Percentiles rank a stretch among this genome's conserved stretches.
phyloP scores from a whole-genome alignment of 2,888 invertebrate genomes.

The Disparrhopalites patrizii region DNA sequence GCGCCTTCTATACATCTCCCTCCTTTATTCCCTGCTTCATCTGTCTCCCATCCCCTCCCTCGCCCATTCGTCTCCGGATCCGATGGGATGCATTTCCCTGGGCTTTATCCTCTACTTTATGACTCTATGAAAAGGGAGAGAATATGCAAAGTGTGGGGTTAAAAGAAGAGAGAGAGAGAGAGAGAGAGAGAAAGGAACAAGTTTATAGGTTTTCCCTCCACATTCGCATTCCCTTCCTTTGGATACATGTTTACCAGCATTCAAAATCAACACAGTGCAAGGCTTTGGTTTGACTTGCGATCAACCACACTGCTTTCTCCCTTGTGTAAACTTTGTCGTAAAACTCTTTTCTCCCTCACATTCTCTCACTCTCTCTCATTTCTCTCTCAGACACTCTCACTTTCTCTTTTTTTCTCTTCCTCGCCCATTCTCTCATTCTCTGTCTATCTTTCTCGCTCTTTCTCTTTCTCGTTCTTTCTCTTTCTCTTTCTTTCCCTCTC shows the following conservation, averaged over 20 bases:
- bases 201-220: not conserved
- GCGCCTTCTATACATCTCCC: too few relatives aligned
- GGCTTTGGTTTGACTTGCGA: constrained; percentile 1
- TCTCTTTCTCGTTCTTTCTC: too few relatives aligned
- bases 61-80: too few relatives aligned
- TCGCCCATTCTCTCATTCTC: too few relatives aligned
- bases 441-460: too few relatives aligned
- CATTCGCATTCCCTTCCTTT: not conserved
- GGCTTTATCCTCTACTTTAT: constrained; percentile 1
- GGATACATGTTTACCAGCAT: not conserved
- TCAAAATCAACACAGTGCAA: not conserved
- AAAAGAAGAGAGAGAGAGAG: too few relatives aligned
- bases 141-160: too few relatives aligned
- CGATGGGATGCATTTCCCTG: not conserved
- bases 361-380: not conserved
- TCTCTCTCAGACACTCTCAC: too few relatives aligned
- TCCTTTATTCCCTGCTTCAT: too few relatives aligned
- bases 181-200: not conserved
- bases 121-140: not conserved
- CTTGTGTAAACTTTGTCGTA: constrained; percentile 1
- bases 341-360: not conserved
- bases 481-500: too few relatives aligned
- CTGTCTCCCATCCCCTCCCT: constrained; percentile 3
- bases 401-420: too few relatives aligned
- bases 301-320: not conserved